Evolutionary conservation across 2,113 vertebrate species (phyloP).

Genomic region (Albula goreensis): DNA sequence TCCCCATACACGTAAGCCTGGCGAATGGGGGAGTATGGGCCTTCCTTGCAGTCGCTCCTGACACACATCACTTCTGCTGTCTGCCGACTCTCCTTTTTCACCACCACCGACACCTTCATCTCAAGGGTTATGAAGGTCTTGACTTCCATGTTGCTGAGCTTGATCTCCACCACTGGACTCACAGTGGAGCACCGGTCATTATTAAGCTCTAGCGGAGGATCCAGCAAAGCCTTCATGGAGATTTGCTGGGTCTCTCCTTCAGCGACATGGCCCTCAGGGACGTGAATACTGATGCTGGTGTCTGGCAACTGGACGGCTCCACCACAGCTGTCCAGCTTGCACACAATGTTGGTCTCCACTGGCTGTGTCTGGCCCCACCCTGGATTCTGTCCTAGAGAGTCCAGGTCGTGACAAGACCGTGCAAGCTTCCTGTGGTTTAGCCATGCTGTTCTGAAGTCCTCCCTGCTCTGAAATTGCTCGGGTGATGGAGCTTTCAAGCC

Average conservation of each 20-base stretch:
- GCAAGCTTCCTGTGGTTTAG: conserved; percentile 91
- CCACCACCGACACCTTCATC: conserved; percentile 86
- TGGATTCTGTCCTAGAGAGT: conserved; percentile 87
- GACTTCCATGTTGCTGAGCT: conserved; percentile 91
- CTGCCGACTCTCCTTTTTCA: conserved; percentile 80
- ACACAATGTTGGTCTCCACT: conserved; percentile 88
- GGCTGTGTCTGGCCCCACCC: conserved; percentile 98
- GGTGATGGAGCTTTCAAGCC: conserved; percentile 88
- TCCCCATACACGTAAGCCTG: conserved; percentile 79
- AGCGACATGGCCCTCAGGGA: conserved; percentile 87
- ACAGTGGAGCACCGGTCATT: conserved; percentile 85
- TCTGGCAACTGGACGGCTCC: conserved; percentile 90
- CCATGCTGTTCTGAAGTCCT: conserved; percentile 93
- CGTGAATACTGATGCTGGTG: conserved; percentile 83
- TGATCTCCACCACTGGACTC: conserved; percentile 92
- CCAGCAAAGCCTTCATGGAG: conserved; percentile 87
- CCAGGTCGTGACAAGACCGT: conserved; percentile 92
- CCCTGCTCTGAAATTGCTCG: conserved; percentile 91
- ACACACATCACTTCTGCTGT: conserved; percentile 80
- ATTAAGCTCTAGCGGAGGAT: conserved; percentile 89
- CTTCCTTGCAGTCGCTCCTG: conserved; percentile 86
- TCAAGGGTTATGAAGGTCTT: conserved; percentile 80
- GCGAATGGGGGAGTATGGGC: conserved; percentile 77
- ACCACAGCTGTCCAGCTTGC: conserved; percentile 86
- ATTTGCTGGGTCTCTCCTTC: conserved; percentile 87